Evolutionary conservation across 30 jellyfish, hydroid and myxozoan species (phyloP), one percentile per base, ranked within the genome.

Genomic region (Cassiopea andromeda): DNA sequence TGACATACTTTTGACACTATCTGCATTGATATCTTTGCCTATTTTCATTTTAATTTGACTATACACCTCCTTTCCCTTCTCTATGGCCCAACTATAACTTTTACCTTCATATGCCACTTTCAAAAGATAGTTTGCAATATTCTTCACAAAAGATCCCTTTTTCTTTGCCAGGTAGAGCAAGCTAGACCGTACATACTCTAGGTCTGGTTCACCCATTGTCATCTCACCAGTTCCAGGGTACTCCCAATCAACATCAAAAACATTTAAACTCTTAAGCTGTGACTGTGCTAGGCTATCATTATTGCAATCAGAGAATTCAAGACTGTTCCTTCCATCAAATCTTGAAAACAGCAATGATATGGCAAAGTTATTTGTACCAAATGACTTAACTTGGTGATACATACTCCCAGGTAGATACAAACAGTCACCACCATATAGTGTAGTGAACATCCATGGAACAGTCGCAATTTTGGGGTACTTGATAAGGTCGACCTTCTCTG

Each of bases 181-280:
- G 58, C 73, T 46, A 1, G 80, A 84, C 38, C 84, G 18, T 8
- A 76, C 61, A 10, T 49, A 44, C 46, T 73, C 84, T 12, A 92
- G 84, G 15, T 92, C 98, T 44, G 91, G 84, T 8, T 84, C 87
- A 54, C 98, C 98, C 98, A 92, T 92, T 15, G 96, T 82, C 98
- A 92, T 92, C 18, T 58, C 83, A 3, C 98, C 98, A 66, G 45
- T 54, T 57, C 98, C 98, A 6, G 90, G 93, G 66, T 92, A 92
- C 81, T 92, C 91, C 98, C 98, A 92, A 61, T 92, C 93, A 2
- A 92, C 91, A 82, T 92, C 98, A 69, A 92, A 70, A 69, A 78
- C 82, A 6, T 86, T 48, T 68, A 92, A 78, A 3, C 3, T 17
- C 54, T 43, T 70, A 0, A 18, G n/a, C 27, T 27, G 59, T 46